Evolutionary conservation across 2,113 vertebrate species (phyloP), one percentile per base, ranked within the genome.

Genomic region (Mobula birostris): DNA sequence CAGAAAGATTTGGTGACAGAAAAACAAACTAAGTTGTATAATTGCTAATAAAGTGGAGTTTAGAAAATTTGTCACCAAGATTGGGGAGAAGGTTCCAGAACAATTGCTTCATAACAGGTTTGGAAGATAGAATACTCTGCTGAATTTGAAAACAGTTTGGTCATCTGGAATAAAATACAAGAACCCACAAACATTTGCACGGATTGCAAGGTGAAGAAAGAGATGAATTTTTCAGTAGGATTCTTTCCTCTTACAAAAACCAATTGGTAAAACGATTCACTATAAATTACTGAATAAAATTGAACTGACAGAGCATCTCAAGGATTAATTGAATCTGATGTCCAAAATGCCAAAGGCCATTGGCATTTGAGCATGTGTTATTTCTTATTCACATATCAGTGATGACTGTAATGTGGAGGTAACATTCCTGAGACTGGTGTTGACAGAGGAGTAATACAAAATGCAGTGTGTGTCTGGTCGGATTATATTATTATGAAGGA

Each of bases 301-400:
- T 1, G 85, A 88, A 32, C 58, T 66, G 85, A 66, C 85, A 32
- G 85, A 66, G 61, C 85, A 63, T 88, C 48, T 85, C 29, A 66
- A 88, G 27, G 85, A 88, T 63, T 88, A 88, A 88, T 66, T 88
- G 61, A 90, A 90, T 90, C 32, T 32, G 61, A 66, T 32, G n/a
- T 32, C 29, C 5, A 19, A 90, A 90, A 90, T 90, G 85, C 85
- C 29, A 90, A 66, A 32, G 61, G 85, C 61, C 63, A 5, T 15
- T 88, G 29, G 27, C 58, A 63, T 66, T 90, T 90, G 15, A n/a
- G 5, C 58, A 90, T 32, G 61, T 68, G 61, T 32, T 90, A 90
- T 90, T 90, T 61, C 85, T 66, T 68, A 32, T 32, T 90, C 85
- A 90, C 61, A 5, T 32, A 90, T 90, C 85, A 90, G 85, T 68